phyloP scores from a whole-genome alignment of 1,140 invertebrate genomes.

The Nixonia krombeini region DNA sequence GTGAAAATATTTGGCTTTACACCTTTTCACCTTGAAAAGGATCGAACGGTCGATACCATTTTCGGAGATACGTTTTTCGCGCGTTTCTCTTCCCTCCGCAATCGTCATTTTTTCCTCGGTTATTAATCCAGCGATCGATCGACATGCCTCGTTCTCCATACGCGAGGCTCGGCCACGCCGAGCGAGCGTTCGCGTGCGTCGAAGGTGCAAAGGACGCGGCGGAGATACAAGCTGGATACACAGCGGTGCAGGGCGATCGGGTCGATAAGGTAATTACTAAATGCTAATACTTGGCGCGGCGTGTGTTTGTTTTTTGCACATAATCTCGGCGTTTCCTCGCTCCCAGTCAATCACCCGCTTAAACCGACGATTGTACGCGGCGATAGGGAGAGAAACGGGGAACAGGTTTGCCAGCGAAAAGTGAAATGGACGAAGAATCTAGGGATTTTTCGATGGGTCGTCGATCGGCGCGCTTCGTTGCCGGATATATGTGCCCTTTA shows the following conservation, averaged over 20 bases:
- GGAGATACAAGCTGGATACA: conserved; percentile 65
- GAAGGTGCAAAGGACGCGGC: conserved; percentile 60
- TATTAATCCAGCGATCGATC: too few species aligned
- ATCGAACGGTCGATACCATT: too few species aligned
- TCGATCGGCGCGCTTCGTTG: too few species aligned
- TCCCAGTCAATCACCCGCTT: background rate
- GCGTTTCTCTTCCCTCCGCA: too few species aligned
- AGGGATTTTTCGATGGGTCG: background rate
- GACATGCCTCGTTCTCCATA: conserved; percentile 2
- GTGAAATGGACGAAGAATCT: background rate
- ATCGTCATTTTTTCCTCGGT: too few species aligned
- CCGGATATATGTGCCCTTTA: conserved; percentile 55
- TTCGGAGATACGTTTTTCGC: too few species aligned
- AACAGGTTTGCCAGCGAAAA: too few species aligned
- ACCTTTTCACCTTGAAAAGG: too few species aligned
- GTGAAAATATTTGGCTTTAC: too few species aligned
- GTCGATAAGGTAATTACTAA: conserved; percentile 66
- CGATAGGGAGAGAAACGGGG: too few species aligned
- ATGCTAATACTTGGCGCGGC: conserved; percentile 57
- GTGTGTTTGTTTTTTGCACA: conserved; percentile 49
- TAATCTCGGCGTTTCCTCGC: conserved; percentile 7
- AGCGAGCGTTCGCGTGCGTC: conserved; percentile 55
- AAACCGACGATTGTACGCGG: too few species aligned
- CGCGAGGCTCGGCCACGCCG: conserved; percentile 20
- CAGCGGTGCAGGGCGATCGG: conserved; percentile 57